Evolutionary conservation across 2,113 vertebrate species (phyloP), one percentile per base, ranked within the genome.

Genomic region (Periophthalmus modestus): DNA sequence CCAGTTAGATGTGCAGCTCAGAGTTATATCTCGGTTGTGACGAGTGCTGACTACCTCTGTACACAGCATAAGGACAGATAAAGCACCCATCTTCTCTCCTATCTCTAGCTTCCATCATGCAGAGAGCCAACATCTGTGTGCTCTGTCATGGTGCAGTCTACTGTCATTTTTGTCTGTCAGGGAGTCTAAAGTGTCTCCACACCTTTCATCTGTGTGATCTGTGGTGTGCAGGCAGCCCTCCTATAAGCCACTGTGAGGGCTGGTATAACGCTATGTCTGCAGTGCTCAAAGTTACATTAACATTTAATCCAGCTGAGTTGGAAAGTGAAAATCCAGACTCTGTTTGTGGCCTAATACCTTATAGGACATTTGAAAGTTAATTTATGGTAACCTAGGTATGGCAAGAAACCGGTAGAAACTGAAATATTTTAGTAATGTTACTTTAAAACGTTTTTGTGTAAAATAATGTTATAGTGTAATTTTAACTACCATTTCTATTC

Each of bases 121-220:
- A 65, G 65, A 34, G 61, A 89, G 62, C 48, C 50, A 39, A 55
- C 11, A 19, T 83, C 76, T 78, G n/a, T 76, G 63, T n/a, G 79
- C 77, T 79, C 61, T 82, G 52, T 80, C 58, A 67, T 80, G 74
- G 69, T 18, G 67, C 62, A 74, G 69, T 75, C 55, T 57, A 66
- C 69, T 81, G 82, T 89, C 72, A 63, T 75, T 83, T 63, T 55
- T 75, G 77, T 79, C 33, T 36, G 68, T 75, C 82, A 57, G 47
- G 34, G 58, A 82, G 74, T 77, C 74, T 71, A 71, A 77, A 73
- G 71, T 69, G 58, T 77, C 73, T 81, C 69, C 39, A 34, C 10
- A 66, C 16, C 76, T 83, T 87, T 87, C 77, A 82, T 84, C 72
- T 81, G 70, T 77, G 58, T 79, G 71, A 82, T 84, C 72, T 81